Conservation (phyloP, 2,888 invertebrate species). For the Holacanthella duospinosa region DNA sequence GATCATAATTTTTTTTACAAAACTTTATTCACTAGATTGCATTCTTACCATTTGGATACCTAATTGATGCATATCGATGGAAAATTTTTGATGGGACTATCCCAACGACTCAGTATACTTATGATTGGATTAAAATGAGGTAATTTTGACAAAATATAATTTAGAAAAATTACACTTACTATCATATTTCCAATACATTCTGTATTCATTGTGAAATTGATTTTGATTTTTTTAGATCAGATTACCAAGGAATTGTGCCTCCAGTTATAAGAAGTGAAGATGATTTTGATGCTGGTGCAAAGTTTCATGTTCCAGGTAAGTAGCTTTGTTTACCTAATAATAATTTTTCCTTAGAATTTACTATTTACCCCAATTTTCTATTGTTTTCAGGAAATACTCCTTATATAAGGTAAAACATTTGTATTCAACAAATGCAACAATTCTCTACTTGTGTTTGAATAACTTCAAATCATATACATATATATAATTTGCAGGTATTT, state of each 20-base stretch:
- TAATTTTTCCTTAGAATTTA: not conserved
- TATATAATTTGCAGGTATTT: slow-evolving; percentile 41
- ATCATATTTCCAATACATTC: too few relatives aligned
- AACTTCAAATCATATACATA: too few relatives aligned
- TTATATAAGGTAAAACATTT: slow-evolving; percentile 37
- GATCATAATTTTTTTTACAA: not conserved
- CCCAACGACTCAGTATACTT: slow-evolving; percentile 52
- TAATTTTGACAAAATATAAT: too few relatives aligned
- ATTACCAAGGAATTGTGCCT: slow-evolving; percentile 55
- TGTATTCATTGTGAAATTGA: not conserved
- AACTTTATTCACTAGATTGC: slow-evolving; percentile 44
- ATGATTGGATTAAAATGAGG: slow-evolving; percentile 56
- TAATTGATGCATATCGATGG: slow-evolving; percentile 61
- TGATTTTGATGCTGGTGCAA: slow-evolving; percentile 74
- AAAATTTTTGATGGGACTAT: slow-evolving; percentile 56
- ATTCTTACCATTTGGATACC: slow-evolving; percentile 59
- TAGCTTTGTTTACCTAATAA: not conserved
- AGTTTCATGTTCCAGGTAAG: slow-evolving; percentile 58
- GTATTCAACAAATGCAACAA: not conserved
- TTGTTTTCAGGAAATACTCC: slow-evolving; percentile 8
- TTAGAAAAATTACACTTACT: too few relatives aligned
- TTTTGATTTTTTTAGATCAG: slow-evolving; percentile 21
- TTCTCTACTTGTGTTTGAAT: too few relatives aligned
- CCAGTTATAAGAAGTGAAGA: slow-evolving; percentile 57
- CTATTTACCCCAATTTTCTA: not conserved